Evolutionary conservation across 1,140 invertebrate genomes (phyloP).

Genomic region (Drosophila ambigua): DNA sequence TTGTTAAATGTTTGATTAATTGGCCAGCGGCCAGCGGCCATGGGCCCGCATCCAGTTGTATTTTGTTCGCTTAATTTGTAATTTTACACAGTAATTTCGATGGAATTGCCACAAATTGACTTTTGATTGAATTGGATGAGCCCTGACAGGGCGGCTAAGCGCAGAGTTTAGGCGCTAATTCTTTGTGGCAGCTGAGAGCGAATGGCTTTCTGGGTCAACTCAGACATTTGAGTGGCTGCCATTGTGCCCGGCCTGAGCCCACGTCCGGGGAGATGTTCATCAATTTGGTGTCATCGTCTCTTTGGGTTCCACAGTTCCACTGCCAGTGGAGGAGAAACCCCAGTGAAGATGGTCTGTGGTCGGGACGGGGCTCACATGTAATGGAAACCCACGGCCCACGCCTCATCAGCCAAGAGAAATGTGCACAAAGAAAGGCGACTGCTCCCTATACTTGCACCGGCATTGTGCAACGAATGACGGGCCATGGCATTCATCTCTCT

Average conservation of each 20-base stretch:
- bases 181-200: slow-evolving; percentile 30
- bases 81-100: slow-evolving; percentile 73
- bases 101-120: slow-evolving; percentile 63
- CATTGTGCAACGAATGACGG: slow-evolving; percentile 50
- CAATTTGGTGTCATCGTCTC: slow-evolving; percentile 43
- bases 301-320: slow-evolving; percentile 1
- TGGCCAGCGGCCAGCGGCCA: slow-evolving; percentile 16
- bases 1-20: slow-evolving; percentile 80
- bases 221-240: slow-evolving; percentile 29
- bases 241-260: slow-evolving; percentile 10
- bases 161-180: slow-evolving; percentile 39
- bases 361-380: slow-evolving; percentile 28
- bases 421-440: slow-evolving; percentile 47
- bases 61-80: slow-evolving; percentile 67
- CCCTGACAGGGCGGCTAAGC: slow-evolving; percentile 61
- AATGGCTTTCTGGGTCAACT: slow-evolving; percentile 61
- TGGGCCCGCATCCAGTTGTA: slow-evolving; percentile 59
- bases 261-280: slow-evolving; percentile 57
- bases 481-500: slow-evolving; percentile 63
- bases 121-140: slow-evolving; percentile 69
- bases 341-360: neutral
- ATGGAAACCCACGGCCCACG: slow-evolving; percentile 70
- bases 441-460: slow-evolving; percentile 57
- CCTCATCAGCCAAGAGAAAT: slow-evolving; percentile 41
- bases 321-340: slow-evolving; percentile 43